phyloP scores from a whole-genome alignment of 2,888 invertebrate genomes.

The Apocheima hispidaria region DNA sequence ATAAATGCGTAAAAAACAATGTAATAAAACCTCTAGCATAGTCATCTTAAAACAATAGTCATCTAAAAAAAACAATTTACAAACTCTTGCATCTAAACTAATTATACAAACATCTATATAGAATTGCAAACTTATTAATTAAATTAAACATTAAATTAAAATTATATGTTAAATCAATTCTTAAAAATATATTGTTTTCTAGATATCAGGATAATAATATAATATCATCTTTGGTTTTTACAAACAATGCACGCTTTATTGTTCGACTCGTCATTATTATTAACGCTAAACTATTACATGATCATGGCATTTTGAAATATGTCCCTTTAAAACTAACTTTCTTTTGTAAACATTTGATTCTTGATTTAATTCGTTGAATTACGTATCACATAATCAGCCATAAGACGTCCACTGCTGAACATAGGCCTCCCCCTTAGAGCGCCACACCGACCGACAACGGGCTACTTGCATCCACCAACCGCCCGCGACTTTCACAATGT shows the following conservation, averaged over 20 bases:
- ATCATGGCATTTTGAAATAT: slow-evolving; percentile 13
- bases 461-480: no score
- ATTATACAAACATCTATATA: slow-evolving; percentile 28
- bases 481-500: no score
- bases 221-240: slow-evolving; percentile 83
- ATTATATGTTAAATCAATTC: slow-evolving; percentile 49
- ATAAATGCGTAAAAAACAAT: slow-evolving; percentile 40
- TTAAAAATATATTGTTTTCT: slow-evolving; percentile 60
- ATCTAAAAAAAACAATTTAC: slow-evolving; percentile 38
- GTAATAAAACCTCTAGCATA: slow-evolving; percentile 38
- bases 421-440: no score
- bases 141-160: slow-evolving; percentile 40
- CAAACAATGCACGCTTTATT: slow-evolving; percentile 57
- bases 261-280: slow-evolving; percentile 41
- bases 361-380: slow-evolving; percentile 5
- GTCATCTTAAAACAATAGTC: slow-evolving; percentile 36
- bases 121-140: slow-evolving; percentile 28
- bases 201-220: slow-evolving; percentile 56
- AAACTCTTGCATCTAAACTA: slow-evolving; percentile 18
- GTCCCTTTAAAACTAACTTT: background rate
- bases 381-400: slow-evolving; percentile 4
- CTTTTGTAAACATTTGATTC: background rate
- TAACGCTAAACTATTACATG: slow-evolving; percentile 17
- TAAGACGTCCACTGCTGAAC: no score
- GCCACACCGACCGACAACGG: no score